Evolutionary conservation across 2,113 vertebrate species (phyloP).

Genomic region (Salvelinus fontinalis): DNA sequence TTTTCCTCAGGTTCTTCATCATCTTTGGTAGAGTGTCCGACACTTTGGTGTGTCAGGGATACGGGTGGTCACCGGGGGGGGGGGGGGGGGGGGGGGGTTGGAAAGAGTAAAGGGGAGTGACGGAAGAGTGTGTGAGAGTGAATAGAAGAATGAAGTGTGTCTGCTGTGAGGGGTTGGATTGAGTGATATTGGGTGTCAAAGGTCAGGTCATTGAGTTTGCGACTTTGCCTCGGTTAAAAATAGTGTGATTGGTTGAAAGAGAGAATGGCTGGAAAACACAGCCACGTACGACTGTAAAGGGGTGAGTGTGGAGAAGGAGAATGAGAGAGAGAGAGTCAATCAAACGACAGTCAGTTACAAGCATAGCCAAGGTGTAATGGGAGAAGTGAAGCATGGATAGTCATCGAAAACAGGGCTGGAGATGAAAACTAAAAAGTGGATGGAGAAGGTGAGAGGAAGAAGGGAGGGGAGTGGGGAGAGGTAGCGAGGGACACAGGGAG

Average conservation of each 20-base stretch:
- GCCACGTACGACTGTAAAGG: background rate
- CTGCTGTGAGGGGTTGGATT: too few species aligned
- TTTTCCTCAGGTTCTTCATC: constrained; percentile 55
- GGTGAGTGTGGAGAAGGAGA: background rate
- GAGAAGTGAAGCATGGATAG: constrained; percentile 28
- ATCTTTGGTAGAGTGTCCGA: constrained; percentile 82
- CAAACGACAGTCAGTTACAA: background rate
- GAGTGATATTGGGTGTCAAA: background rate
- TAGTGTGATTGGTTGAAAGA: background rate
- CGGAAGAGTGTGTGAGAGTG: constrained; percentile 3
- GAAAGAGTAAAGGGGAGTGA: background rate
- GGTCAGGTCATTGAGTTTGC: background rate
- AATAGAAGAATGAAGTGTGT: constrained; percentile 29
- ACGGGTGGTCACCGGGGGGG: constrained; percentile 7
- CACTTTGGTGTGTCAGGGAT: constrained; percentile 71
- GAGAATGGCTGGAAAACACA: too few species aligned
- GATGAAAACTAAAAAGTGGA: constrained; percentile 18
- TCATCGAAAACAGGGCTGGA: constrained; percentile 12
- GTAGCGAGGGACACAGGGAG: background rate
- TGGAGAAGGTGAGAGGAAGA: background rate
- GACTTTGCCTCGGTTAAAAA: background rate
- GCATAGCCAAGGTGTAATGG: background rate
- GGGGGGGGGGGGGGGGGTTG: background rate
- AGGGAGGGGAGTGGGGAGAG: background rate
- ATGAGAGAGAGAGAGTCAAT: too few species aligned